Evolutionary conservation across 2,113 vertebrate genomes (phyloP).

Genomic region (Mus musculus): DNA sequence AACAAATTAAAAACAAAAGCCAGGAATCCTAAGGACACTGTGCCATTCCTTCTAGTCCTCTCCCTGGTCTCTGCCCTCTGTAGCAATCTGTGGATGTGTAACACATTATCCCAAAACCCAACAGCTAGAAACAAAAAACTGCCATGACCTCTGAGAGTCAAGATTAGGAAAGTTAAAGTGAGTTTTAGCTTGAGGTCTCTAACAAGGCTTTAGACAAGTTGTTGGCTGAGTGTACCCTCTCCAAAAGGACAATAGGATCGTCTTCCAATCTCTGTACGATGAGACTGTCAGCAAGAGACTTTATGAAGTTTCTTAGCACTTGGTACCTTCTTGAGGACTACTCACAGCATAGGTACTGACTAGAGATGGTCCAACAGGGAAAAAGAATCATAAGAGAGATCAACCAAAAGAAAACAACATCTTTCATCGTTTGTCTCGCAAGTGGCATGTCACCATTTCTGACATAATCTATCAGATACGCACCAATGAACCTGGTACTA

Average conservation of each 20-base stretch:
- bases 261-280: background rate
- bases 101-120: background rate
- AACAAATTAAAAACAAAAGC: background rate
- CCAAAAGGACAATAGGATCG: background rate
- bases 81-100: background rate
- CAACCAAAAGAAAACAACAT: background rate
- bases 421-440: background rate
- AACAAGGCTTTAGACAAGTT: background rate
- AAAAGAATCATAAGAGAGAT: background rate
- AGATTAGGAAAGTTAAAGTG: background rate
- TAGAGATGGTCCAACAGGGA: background rate
- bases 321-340: background rate
- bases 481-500: background rate
- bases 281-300: background rate
- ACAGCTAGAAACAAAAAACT: background rate
- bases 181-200: background rate
- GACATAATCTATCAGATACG: background rate
- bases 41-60: background rate
- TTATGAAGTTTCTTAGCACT: background rate
- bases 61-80: background rate
- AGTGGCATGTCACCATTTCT: background rate
- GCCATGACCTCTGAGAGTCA: background rate
- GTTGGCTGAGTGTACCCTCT: background rate
- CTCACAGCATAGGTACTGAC: background rate
- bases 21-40: background rate